Conservation (phyloP, 2,888 invertebrate species). For the Molorchus minor region DNA sequence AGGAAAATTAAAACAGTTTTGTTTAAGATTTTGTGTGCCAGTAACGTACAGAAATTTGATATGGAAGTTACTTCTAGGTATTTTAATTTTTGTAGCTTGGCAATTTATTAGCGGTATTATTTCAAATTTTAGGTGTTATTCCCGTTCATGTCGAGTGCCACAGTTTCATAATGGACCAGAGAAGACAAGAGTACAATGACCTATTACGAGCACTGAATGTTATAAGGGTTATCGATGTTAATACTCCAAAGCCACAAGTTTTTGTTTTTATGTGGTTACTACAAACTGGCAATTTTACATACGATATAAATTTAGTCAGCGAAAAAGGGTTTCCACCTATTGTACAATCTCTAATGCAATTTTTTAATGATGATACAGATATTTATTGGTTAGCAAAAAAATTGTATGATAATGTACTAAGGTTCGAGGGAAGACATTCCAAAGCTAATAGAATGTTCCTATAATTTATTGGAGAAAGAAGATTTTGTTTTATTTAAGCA, state of each 20-base stretch:
- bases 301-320: constrained; percentile 40
- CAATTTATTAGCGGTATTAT: constrained; percentile 10
- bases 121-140: constrained; percentile 70
- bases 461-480: constrained; percentile 77
- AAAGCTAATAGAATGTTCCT: constrained; percentile 74
- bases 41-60: constrained; percentile 80
- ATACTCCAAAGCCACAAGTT: constrained; percentile 73
- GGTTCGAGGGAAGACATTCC: constrained; percentile 57
- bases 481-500: constrained; percentile 77
- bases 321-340: constrained; percentile 64
- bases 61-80: constrained; percentile 87
- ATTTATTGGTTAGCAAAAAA: constrained; percentile 85
- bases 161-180: constrained; percentile 77
- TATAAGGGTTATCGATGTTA: constrained; percentile 72
- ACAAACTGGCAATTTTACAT: constrained; percentile 73
- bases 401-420: constrained; percentile 72
- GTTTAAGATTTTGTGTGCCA: constrained; percentile 85
- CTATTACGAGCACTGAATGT: constrained; percentile 74
- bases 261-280: constrained; percentile 84
- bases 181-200: constrained; percentile 79
- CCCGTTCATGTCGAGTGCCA: constrained; percentile 82
- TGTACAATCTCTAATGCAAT: constrained; percentile 74
- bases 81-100: constrained; percentile 13
- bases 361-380: constrained; percentile 79
- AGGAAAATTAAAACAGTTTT: constrained; percentile 84